Evolutionary conservation across 2,888 invertebrate species (phyloP), one percentile per base, ranked within the genome.

Genomic region (Aleiodes leptofemur): DNA sequence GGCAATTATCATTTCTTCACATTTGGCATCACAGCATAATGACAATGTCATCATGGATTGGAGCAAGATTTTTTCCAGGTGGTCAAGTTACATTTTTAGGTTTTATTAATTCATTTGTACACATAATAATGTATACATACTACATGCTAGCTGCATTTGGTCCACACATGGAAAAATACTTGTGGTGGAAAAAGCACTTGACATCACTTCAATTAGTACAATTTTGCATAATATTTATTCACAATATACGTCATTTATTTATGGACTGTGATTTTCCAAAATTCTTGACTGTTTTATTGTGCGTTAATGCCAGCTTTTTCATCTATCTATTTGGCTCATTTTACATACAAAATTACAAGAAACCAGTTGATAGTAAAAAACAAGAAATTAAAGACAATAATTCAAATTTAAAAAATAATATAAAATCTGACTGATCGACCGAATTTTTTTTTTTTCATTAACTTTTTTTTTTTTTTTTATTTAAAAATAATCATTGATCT

Each of bases 161-260:
- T 5, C 97, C 97, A 0, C 91, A 94, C 81, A 94, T 96, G 87
- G 96, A 96, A 88, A 96, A 96, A 86, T 96, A 95, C 86, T 90
- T 98, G 23, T 98, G 97, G 97, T 98, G 98, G 98, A 98, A 98
- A 89, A 95, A 93, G 84, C 96, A 98, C 88, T 93, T 98, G 84
- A 98, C 98, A 4, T 92, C 93, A 71, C 90, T 97, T 85, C 98
- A 98, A 90, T 92, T 98, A 90, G 95, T 96, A 90, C 96, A 96
- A 89, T 96, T 96, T 89, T 90, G 92, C 83, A 93, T 96, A 57
- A 93, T 96, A 85, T 92, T 95, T 86, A 91, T 93, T 73, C 96
- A 96, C 87, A 93, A 94, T 83, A 87, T 92, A 71, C 90, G 90
- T 81, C 91, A 94, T 6, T 92, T 94, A 83, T 90, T 92, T 81